phyloP scores from a whole-genome alignment of 2,888 invertebrate species.

The Clistopyga incitator region DNA sequence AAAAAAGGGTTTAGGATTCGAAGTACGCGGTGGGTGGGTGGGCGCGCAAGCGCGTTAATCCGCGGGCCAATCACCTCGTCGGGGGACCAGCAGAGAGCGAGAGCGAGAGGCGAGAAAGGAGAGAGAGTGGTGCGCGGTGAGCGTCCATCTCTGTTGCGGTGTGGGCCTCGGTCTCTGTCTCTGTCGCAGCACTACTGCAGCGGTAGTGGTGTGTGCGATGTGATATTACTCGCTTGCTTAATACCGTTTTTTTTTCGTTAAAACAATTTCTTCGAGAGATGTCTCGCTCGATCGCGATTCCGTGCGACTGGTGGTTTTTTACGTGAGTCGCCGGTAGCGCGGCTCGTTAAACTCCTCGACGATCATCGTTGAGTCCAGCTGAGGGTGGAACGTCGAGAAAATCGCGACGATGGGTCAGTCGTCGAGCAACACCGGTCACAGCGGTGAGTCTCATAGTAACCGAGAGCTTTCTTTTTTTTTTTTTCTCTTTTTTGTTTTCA shows the following conservation, averaged over 20 bases:
- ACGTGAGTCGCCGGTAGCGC: constrained; percentile 68
- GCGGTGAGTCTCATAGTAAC: constrained; percentile 77
- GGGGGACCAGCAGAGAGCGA: constrained; percentile 12
- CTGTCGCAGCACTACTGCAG: constrained; percentile 76
- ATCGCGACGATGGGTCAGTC: constrained; percentile 81
- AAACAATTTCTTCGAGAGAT: constrained; percentile 70
- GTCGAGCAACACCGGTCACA: constrained; percentile 82
- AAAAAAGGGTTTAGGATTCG: constrained; percentile 34
- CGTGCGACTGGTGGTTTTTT: constrained; percentile 72
- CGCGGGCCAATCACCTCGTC: constrained; percentile 74
- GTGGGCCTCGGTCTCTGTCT: constrained; percentile 67
- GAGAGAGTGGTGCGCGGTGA: constrained; percentile 49
- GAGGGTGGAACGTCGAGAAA: constrained; percentile 29
- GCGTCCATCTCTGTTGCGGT: constrained; percentile 73
- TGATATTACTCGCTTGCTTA: constrained; percentile 71
- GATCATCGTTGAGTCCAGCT: constrained; percentile 37
- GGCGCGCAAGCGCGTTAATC: constrained; percentile 64
- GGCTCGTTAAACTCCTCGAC: constrained; percentile 11
- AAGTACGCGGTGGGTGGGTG: constrained; percentile 66
- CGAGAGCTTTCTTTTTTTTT: background rate
- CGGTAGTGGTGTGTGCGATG: constrained; percentile 72
- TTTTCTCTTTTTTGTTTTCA: too few relatives aligned
- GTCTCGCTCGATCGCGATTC: constrained; percentile 73
- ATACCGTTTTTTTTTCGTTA: constrained; percentile 41
- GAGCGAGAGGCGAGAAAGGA: background rate